Base-by-base conservation (phyloP, 2,113 vertebrate genomes). In the Sorex fumeus region DNA sequence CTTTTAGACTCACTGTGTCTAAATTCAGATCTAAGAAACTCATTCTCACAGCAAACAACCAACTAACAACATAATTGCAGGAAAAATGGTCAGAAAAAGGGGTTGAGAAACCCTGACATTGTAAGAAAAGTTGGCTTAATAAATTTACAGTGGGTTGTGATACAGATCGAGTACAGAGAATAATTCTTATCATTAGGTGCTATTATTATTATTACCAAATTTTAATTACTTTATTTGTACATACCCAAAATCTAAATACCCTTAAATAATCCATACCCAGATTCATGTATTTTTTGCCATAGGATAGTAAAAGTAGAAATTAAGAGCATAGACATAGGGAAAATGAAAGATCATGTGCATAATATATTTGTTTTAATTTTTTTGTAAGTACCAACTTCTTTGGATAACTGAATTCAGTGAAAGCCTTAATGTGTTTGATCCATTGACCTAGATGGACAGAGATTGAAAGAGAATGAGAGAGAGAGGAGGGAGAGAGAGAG, bases 391-490 rank as follows among this genome's bases (percentile, higher is more conserved):
- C 40, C 40, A 74, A 75, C 6, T 32, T 91, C 64, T 71, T 84
- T 43, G 72, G 30, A 32, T 89, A 77, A 94, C 87, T 93, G 36
- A 88, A 92, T 70, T 94, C 16, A 60, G 66, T 75, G 30, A n/a
- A 79, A 81, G 7, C 3, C 82, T 70, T 57, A 66, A 84, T 84
- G 32, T 50, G 81, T 78, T 74, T 3, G 45, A 78, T 74, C 6
- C 60, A 2, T 74, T 3, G 45, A 78, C 74, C 6, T 19, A 2
- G 21, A 66, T 47, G 66, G n/a, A 90, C 15, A 5, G 60, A 83
- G 86, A 88, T 91, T 82, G 78, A 79, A 62, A 92, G 69, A 47
- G n/a, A n/a, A n/a, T n/a, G n/a, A n/a, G n/a, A n/a, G n/a, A n/a
- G n/a, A n/a, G n/a, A n/a, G n/a, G n/a, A n/a, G n/a, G n/a, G n/a